Evolutionary conservation across 2,888 invertebrate genomes (phyloP).

Genomic region (Drosophila rubida): DNA sequence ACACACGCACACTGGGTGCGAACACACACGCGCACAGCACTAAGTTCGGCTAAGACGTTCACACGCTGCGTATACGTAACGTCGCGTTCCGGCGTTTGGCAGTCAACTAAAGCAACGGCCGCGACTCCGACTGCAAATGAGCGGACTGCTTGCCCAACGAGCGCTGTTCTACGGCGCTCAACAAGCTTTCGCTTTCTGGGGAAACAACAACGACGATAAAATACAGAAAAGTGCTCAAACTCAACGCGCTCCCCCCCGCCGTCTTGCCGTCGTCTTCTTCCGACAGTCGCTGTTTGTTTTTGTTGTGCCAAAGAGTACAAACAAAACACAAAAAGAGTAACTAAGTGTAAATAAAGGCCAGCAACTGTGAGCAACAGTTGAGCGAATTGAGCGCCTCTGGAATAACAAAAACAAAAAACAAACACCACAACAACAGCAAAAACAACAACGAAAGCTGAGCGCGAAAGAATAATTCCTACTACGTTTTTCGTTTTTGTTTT

Average conservation of each 20-base stretch:
- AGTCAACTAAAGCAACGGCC: slow-evolving; percentile 53
- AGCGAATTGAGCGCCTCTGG: slow-evolving; percentile 34
- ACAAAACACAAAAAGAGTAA: slow-evolving; percentile 47
- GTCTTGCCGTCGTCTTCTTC: background rate
- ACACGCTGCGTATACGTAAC: slow-evolving; percentile 58
- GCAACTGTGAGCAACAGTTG: slow-evolving; percentile 58
- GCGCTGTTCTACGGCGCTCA: slow-evolving; percentile 28
- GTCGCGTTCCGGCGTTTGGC: slow-evolving; percentile 58
- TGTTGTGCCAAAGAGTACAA: slow-evolving; percentile 29
- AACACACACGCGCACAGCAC: slow-evolving; percentile 4
- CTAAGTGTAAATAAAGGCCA: slow-evolving; percentile 49
- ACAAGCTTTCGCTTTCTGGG: slow-evolving; percentile 70
- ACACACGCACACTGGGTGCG: background rate
- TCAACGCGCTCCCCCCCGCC: background rate
- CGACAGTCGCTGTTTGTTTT: slow-evolving; percentile 8
- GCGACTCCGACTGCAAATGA: background rate
- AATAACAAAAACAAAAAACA: slow-evolving; percentile 16
- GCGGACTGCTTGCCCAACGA: background rate
- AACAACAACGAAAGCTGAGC: slow-evolving; percentile 21
- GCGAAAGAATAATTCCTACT: slow-evolving; percentile 32
- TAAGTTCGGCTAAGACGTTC: slow-evolving; percentile 19
- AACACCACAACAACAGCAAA: background rate
- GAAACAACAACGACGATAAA: slow-evolving; percentile 34
- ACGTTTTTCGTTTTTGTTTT: slow-evolving; percentile 43
- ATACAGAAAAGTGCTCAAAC: slow-evolving; percentile 29